phyloP scores from a whole-genome alignment of 92 coral and sea anemone genomes.

The Palythoa caribaeorum region DNA sequence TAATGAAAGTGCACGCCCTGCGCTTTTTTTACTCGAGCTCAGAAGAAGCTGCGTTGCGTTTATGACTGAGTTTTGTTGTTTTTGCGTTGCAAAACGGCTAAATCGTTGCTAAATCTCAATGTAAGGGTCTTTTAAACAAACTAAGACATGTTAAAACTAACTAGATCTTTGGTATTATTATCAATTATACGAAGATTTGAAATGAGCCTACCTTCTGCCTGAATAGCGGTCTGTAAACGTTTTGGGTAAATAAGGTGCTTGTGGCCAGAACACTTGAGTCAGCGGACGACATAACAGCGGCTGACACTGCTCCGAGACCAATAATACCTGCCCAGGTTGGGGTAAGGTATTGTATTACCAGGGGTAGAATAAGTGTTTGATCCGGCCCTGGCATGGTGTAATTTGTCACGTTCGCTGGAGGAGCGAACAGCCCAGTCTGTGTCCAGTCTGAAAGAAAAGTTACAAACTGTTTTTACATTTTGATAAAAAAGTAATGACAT shows the following conservation, averaged over 20 bases:
- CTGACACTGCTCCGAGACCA: slow-evolving; percentile 71
- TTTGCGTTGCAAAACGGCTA: too few species aligned
- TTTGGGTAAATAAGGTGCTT: slow-evolving; percentile 63
- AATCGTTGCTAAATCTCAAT: too few species aligned
- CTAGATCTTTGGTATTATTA: too few species aligned
- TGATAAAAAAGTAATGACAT: too few species aligned
- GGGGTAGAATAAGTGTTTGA: slow-evolving; percentile 48
- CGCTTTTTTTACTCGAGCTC: too few species aligned
- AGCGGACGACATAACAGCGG: slow-evolving; percentile 75
- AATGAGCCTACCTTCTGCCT: slow-evolving; percentile 55
- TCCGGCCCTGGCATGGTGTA: slow-evolving; percentile 47
- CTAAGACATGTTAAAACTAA: too few species aligned
- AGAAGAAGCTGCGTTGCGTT: too few species aligned
- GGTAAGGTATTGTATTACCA: slow-evolving; percentile 64
- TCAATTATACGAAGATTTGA: background rate
- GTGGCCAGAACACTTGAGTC: slow-evolving; percentile 66
- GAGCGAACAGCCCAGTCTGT: slow-evolving; percentile 61
- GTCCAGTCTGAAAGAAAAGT: slow-evolving; percentile 67
- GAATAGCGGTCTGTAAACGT: slow-evolving; percentile 59
- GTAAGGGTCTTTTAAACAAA: too few species aligned
- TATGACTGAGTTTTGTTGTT: too few species aligned
- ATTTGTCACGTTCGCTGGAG: slow-evolving; percentile 8
- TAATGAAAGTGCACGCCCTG: too few species aligned
- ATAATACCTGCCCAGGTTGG: slow-evolving; percentile 59
- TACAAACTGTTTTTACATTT: too few species aligned